phyloP scores from a whole-genome alignment of 2,888 invertebrate genomes.

The Agriopis aurantiaria region DNA sequence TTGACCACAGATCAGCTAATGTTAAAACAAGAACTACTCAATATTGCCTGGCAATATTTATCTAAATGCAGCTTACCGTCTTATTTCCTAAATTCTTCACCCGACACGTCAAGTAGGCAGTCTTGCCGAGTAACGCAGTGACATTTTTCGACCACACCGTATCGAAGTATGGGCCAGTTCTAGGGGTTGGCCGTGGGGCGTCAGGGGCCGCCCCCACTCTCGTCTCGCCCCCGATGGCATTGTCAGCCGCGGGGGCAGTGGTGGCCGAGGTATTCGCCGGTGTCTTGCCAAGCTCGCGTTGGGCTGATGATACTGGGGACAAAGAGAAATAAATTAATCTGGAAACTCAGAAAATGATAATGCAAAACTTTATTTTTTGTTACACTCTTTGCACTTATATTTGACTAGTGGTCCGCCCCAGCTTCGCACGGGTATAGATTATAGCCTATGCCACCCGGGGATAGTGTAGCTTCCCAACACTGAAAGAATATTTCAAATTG shows the following conservation, averaged over 20 bases:
- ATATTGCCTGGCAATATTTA: too few species aligned
- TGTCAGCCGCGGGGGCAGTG: conserved; percentile 84
- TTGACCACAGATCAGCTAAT: too few species aligned
- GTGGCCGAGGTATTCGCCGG: conserved; percentile 75
- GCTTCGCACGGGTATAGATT: too few species aligned
- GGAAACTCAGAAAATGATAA: too few species aligned
- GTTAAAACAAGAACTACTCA: too few species aligned
- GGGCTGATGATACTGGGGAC: conserved; percentile 79
- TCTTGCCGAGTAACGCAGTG: conserved; percentile 95
- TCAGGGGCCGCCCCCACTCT: conserved; percentile 70
- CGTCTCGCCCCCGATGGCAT: conserved; percentile 69
- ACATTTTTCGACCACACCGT: conserved; percentile 90
- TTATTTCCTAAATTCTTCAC: conserved; percentile 96
- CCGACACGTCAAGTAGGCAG: conserved; percentile 95
- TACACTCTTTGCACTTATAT: too few species aligned
- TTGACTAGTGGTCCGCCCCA: too few species aligned
- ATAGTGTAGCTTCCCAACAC: too few species aligned
- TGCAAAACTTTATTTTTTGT: background rate
- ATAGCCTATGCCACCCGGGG: too few species aligned
- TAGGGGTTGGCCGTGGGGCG: conserved; percentile 79
- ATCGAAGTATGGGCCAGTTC: conserved; percentile 92
- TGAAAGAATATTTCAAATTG: too few species aligned
- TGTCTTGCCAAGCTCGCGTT: conserved; percentile 77
- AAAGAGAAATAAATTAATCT: conserved; percentile 35
- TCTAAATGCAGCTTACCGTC: conserved; percentile 88